Percentiles rank a stretch among this genome's conserved stretches.
phyloP scores from a whole-genome alignment of 2,888 invertebrate species.

The Cancer borealis region DNA sequence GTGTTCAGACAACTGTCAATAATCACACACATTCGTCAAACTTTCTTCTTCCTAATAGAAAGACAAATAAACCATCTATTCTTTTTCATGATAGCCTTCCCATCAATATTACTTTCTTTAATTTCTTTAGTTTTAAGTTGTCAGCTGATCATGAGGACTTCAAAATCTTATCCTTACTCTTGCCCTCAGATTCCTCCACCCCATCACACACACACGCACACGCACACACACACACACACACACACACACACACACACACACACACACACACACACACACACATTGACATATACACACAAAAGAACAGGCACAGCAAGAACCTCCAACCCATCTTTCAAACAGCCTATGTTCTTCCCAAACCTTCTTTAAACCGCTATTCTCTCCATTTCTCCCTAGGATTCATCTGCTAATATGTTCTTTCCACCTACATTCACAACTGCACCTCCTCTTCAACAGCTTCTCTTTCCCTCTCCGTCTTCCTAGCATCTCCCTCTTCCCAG shows the following conservation, averaged over 20 bases:
- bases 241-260: too few species aligned
- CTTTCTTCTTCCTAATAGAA: not conserved
- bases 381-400: not conserved
- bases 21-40: not conserved
- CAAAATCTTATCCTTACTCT: not conserved
- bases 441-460: not conserved
- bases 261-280: too few species aligned
- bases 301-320: not conserved
- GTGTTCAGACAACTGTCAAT: not conserved
- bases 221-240: too few species aligned
- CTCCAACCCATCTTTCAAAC: not conserved
- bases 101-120: not conserved
- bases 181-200: not conserved
- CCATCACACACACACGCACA: too few species aligned
- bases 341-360: not conserved
- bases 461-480: not conserved
- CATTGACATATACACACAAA: too few species aligned
- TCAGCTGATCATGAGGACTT: too few species aligned
- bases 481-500: not conserved
- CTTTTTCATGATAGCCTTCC: too few species aligned
- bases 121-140: not conserved
- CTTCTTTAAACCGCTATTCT: not conserved
- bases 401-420: not conserved
- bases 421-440: not conserved
- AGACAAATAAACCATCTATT: not conserved